These are phyloP conservation scores for Diogma glabrata DNA, from an alignment of 2,888 invertebrate species.

Conservation along the genomic window DNA sequence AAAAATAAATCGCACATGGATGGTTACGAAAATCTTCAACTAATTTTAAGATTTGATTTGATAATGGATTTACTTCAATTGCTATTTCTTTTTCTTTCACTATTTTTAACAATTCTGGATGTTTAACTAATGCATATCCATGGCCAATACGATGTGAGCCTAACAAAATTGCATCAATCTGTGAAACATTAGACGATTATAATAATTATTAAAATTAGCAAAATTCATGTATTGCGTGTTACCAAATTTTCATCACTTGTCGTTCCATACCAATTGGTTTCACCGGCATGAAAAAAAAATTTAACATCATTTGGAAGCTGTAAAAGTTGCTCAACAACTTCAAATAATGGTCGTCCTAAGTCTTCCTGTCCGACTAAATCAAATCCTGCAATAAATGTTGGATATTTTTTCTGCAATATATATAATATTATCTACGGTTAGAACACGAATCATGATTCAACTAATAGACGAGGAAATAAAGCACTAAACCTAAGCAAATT, in stretches of 20 bases:
- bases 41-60: constrained; percentile 58
- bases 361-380: constrained; percentile 77
- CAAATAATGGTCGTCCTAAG: constrained; percentile 47
- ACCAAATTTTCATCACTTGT: constrained; percentile 54
- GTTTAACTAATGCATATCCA: constrained; percentile 61
- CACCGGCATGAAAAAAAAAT: constrained; percentile 72
- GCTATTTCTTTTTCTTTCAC: constrained; percentile 49
- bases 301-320: constrained; percentile 41
- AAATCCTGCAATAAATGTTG: constrained; percentile 61
- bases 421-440: constrained; percentile 24
- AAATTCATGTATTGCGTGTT: no score
- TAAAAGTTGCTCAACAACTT: constrained; percentile 46
- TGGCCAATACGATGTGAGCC: constrained; percentile 68
- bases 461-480: neutral
- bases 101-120: constrained; percentile 51
- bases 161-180: constrained; percentile 59
- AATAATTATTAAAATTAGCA: neutral
- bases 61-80: constrained; percentile 67
- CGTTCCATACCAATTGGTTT: constrained; percentile 63
- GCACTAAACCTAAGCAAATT: no score
- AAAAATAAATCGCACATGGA: constrained; percentile 52
- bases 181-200: neutral
- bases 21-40: constrained; percentile 65
- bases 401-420: constrained; percentile 40
- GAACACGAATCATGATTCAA: neutral